Evolutionary conservation across 1,140 invertebrate genomes (phyloP), one percentile per base, ranked within the genome.

Genomic region (Drosophila ohnishii): DNA sequence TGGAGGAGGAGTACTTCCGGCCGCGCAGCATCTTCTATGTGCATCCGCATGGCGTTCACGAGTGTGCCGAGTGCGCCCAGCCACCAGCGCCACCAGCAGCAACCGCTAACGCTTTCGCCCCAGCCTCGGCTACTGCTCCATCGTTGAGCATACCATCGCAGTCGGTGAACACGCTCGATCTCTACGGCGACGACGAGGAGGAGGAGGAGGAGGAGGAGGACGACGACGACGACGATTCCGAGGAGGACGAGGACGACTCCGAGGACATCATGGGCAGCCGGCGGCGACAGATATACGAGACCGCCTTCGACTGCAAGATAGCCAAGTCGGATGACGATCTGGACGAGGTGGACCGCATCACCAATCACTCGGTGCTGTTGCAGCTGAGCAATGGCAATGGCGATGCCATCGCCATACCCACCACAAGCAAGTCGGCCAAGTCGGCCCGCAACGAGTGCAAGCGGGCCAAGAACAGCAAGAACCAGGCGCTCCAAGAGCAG

Each of bases 281-380:
- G 81, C 78, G 92, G 80, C 93, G 95, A 78, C 95, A 96, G 90
- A 93, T 97, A 34, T 97, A 97, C 89, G 96, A 97, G 92, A 97
- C 96, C 39, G 96, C 96, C 42, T 97, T 97, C 92, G 96, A 97
- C 91, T 96, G 96, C 90, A 96, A 96, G 90, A 95, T 97, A 85
- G 95, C 94, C 80, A 95, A 95, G 45, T 96, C 95, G 10, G 95
- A 96, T 80, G 96, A 97, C 90, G 95, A 97, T 83, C 93, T 96
- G 51, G 96, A 97, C 82, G 95, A 96, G 77, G 94, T 96, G 25
- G 95, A 96, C 80, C 94, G 95, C 70, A 95, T 96, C 45, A 95
- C 95, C 60, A 96, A 96, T 90, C 95, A 96, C 89, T 95, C 95
- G 2, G 94, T 95, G 47, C 91, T 96, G 37, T 84, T 95, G 80